Evolutionary conservation across 2,113 vertebrate species (phyloP).

Genomic region (Vidua chalybeata): DNA sequence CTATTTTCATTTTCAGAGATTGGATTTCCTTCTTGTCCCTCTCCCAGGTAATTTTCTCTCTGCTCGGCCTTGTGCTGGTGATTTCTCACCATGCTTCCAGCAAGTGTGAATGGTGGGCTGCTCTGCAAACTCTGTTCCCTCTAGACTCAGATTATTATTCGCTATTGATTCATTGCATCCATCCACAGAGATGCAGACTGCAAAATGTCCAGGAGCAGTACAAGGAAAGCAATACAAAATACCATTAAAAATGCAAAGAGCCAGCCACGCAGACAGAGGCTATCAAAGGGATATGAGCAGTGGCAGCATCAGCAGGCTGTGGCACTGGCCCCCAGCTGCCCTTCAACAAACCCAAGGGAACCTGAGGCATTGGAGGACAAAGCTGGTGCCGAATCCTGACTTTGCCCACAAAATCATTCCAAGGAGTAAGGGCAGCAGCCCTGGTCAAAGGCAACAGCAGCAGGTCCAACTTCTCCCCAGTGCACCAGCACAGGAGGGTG

Average conservation of each 20-base stretch:
- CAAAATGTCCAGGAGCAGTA: constrained; percentile 60
- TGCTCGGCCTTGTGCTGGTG: background rate
- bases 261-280: background rate
- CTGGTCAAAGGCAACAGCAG: background rate
- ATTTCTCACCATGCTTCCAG: constrained; percentile 32
- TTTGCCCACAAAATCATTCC: background rate
- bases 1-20: constrained; percentile 71
- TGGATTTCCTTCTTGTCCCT: constrained; percentile 60
- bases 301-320: background rate
- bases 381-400: background rate
- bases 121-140: constrained; percentile 50
- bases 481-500: rapidly evolving
- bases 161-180: constrained; percentile 65
- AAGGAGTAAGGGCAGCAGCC: background rate
- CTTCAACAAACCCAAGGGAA: background rate
- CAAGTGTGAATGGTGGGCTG: constrained; percentile 25
- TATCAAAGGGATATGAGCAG: background rate
- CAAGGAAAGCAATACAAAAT: constrained; percentile 59
- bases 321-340: background rate
- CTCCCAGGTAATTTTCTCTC: constrained; percentile 53
- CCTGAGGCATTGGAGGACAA: background rate
- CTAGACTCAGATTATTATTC: constrained; percentile 56
- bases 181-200: constrained; percentile 29
- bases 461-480: background rate
- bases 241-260: constrained; percentile 65